phyloP scores from a whole-genome alignment of 2,888 invertebrate genomes.

The Choristoneura rosaceana region DNA sequence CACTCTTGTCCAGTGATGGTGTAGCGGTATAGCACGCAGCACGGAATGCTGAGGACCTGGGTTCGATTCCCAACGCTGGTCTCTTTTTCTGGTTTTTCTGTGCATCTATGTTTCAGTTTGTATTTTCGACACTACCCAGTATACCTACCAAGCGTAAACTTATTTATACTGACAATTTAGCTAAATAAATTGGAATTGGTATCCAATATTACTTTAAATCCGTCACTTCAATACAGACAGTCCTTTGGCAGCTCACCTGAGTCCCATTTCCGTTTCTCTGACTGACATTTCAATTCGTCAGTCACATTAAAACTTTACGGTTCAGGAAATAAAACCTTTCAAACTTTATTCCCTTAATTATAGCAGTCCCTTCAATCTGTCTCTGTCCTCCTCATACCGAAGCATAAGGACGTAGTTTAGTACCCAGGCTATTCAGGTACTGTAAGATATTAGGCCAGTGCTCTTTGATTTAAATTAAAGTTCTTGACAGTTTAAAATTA shows the following conservation, averaged over 20 bases:
- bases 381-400: neutral
- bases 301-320: conserved; percentile 6
- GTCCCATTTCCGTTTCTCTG: neutral
- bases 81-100: too few species aligned
- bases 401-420: neutral
- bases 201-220: neutral
- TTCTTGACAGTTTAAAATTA: conserved; percentile 9
- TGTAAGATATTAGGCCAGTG: too few species aligned
- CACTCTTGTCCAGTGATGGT: too few species aligned
- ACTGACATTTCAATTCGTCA: conserved; percentile 10
- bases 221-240: neutral
- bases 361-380: conserved; percentile 1
- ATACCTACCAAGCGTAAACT: too few species aligned
- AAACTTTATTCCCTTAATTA: conserved; percentile 18
- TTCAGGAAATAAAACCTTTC: conserved; percentile 12
- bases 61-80: too few species aligned
- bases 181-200: too few species aligned
- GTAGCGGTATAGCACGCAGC: too few species aligned
- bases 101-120: too few species aligned
- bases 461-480: conserved; percentile 1
- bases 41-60: too few species aligned
- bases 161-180: too few species aligned
- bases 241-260: neutral
- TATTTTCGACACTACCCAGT: too few species aligned
- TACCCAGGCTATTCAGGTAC: too few species aligned